Percentiles rank a stretch among this genome's conserved stretches.
Evolutionary conservation across 2,113 vertebrate genomes (phyloP).

Genomic region (Blennius ocellaris): DNA sequence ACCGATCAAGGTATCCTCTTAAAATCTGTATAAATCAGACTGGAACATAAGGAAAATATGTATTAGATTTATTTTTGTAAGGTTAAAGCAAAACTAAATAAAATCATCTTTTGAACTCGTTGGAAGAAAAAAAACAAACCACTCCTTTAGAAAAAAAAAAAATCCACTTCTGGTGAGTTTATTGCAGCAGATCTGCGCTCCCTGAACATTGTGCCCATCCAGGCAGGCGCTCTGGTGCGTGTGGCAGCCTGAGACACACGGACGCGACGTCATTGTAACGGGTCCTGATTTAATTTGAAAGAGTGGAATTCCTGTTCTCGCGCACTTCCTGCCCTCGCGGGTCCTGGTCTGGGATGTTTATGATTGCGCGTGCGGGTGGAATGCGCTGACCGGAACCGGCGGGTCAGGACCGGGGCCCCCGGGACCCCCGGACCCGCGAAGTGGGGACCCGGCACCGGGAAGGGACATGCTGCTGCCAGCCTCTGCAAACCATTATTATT

Average conservation of each 20-base stretch:
- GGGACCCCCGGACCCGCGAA: conserved; percentile 35
- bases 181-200: too few relatives aligned
- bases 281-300: conserved; percentile 75
- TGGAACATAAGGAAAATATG: too few relatives aligned
- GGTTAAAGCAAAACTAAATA: too few relatives aligned
- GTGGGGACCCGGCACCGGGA: neutral
- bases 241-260: conserved; percentile 20
- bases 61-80: too few relatives aligned
- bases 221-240: conserved; percentile 3
- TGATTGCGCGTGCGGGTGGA: conserved; percentile 77
- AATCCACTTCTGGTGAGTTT: too few relatives aligned
- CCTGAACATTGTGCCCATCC: too few relatives aligned
- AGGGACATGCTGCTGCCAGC: too few relatives aligned
- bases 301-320: conserved; percentile 79
- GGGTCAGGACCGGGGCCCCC: conserved; percentile 69
- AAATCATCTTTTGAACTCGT: too few relatives aligned
- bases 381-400: conserved; percentile 78
- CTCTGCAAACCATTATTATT: neutral
- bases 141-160: too few relatives aligned
- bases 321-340: conserved; percentile 79
- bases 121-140: too few relatives aligned
- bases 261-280: conserved; percentile 41
- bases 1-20: neutral
- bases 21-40: too few relatives aligned
- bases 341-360: conserved; percentile 83